These are phyloP conservation scores for Lucilia cuprina DNA, from an alignment of 1,140 invertebrate genomes.

Conservation along the genomic window DNA sequence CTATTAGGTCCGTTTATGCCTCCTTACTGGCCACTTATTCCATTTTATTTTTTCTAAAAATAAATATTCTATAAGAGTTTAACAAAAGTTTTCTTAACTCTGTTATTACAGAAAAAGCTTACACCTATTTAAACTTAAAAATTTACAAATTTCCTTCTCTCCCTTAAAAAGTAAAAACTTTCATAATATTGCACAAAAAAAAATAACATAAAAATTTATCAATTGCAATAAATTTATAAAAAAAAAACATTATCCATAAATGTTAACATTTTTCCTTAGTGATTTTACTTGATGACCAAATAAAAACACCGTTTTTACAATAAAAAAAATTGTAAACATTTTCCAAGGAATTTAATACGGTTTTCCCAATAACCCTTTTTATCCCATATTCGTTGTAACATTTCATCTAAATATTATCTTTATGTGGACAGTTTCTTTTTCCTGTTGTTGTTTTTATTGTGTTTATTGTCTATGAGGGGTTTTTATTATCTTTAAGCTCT, in stretches of 20 bases:
- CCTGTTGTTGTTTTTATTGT: not conserved
- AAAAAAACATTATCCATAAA: too few species aligned
- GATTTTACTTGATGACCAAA: too few species aligned
- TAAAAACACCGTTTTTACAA: too few species aligned
- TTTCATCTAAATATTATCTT: constrained; percentile 20
- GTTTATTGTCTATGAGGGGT: constrained; percentile 22
- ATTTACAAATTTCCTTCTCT: too few species aligned
- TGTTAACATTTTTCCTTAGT: too few species aligned
- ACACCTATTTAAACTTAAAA: too few species aligned
- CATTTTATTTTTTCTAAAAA: too few species aligned
- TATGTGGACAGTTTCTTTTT: not conserved
- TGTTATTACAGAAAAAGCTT: too few species aligned
- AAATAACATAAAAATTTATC: not conserved
- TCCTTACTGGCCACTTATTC: too few species aligned
- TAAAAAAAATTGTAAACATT: not conserved
- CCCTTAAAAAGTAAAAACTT: not conserved
- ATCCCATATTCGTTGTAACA: not conserved
- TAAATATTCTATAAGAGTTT: too few species aligned
- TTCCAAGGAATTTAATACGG: not conserved
- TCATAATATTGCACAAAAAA: not conserved
- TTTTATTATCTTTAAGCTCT: constrained; percentile 25
- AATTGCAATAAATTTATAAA: not conserved
- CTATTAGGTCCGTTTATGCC: too few species aligned
- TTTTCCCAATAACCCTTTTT: constrained; percentile 17
- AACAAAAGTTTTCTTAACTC: too few species aligned